phyloP scores from a whole-genome alignment of 2,888 invertebrate genomes.

The Epiblema foenella region DNA sequence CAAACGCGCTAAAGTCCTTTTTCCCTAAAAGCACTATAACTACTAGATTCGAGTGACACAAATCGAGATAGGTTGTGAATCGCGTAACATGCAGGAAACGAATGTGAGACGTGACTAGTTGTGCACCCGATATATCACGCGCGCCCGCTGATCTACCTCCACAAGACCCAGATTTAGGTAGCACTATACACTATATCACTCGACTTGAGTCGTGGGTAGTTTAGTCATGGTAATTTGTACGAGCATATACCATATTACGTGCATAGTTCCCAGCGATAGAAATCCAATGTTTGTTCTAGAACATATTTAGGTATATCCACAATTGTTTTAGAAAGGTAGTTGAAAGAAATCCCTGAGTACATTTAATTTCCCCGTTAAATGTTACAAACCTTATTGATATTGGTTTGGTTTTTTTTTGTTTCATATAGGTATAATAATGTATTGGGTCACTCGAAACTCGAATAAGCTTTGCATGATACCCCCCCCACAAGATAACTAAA shows the following conservation, averaged over 20 bases:
- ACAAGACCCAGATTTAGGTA: conserved; percentile 27
- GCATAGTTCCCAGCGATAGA: not conserved
- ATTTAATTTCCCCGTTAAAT: too few species aligned
- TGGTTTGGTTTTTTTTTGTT: too few species aligned
- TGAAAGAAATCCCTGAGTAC: too few species aligned
- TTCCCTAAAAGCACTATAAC: too few species aligned
- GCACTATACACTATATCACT: conserved; percentile 23
- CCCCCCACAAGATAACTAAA: too few species aligned
- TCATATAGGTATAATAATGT: too few species aligned
- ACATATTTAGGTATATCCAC: not conserved
- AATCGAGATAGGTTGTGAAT: not conserved
- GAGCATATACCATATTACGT: not conserved
- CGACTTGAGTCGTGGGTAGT: not conserved
- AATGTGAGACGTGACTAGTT: conserved; percentile 42
- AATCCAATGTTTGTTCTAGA: too few species aligned
- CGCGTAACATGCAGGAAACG: conserved; percentile 17
- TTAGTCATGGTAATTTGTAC: not conserved
- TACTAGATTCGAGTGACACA: not conserved
- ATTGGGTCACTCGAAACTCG: too few species aligned
- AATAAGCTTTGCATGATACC: too few species aligned
- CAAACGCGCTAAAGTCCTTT: too few species aligned
- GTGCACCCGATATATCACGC: conserved; percentile 31
- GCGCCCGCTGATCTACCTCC: conserved; percentile 23
- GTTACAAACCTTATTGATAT: too few species aligned
- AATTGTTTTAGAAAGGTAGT: too few species aligned